Conservation (phyloP, 2,797 vertebrate species). For the Aldrovandia affinis region DNA sequence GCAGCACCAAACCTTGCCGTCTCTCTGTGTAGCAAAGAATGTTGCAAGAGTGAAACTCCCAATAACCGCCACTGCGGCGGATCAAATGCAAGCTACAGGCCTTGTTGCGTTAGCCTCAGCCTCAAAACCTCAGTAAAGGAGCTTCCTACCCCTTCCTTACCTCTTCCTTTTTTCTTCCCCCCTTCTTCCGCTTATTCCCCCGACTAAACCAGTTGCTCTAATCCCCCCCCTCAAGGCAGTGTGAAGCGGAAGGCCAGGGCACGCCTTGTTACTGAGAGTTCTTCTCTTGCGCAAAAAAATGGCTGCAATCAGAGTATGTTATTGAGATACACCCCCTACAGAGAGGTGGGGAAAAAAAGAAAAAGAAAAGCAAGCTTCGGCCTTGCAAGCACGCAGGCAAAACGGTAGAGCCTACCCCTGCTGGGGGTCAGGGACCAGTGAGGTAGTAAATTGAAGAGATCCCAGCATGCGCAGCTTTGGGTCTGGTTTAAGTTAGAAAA, state of each 20-base stretch:
- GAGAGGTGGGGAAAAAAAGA: not conserved
- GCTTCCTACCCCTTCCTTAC: not conserved
- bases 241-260: not conserved
- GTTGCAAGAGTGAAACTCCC: too few relatives aligned
- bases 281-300: not conserved
- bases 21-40: not conserved
- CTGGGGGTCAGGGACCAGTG: conserved; percentile 35
- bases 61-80: not conserved
- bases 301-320: conserved; percentile 5
- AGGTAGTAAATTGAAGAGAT: conserved; percentile 29
- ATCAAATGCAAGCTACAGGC: not conserved
- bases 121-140: not conserved
- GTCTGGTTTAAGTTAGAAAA: conserved; percentile 60
- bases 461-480: conserved; percentile 32
- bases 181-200: not conserved
- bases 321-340: conserved; percentile 2
- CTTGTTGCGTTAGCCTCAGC: not conserved
- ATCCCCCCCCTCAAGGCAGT: not conserved
- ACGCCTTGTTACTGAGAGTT: not conserved
- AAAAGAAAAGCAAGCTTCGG: not conserved
- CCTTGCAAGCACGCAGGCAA: not conserved
- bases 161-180: not conserved
- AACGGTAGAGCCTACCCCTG: conserved; percentile 28
- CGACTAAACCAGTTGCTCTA: not conserved
- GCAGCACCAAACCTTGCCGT: not conserved